Base-by-base conservation (phyloP, 2,888 invertebrate genomes). In the Trissolcus brochymenae region DNA sequence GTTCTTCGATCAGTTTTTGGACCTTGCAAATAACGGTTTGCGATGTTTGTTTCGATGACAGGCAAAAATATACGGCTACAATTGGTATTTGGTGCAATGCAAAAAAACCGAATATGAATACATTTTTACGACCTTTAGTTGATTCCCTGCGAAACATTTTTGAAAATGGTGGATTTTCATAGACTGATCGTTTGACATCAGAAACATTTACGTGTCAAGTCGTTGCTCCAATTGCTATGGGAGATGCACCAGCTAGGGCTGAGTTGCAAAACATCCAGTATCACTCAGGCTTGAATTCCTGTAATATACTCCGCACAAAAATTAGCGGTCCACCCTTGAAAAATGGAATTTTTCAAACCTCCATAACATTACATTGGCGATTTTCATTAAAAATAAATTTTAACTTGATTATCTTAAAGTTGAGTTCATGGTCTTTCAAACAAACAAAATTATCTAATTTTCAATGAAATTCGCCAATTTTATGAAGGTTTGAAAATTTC, bases 181-280 rank as follows among this genome's bases (percentile, higher is more conserved):
- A 4, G 21, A 21, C 21, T 4, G 2, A 21, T 4, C 21, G 2
- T 21, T 1, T 21, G 4, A 21, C 21, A 21, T 21, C 21, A 21
- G 21, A 21, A 21, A 21, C 21, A 4, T 21, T 21, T 4, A 21
- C 4, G 4, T 21, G 1, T 21, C 21, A 21, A 21, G 41, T n/a
- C 1, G 14, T 56, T 53, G 71, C 72, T 19, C 72, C 72, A 14
- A 13, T 72, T 29, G 46, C 46, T 1, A 57, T 59, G 25, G 65
- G 7, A 16, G 72, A 72, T 50, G 65, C 65, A n/a, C 65, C 65
- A 1, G 57, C 40, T 17, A 40, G 72, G 35, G 72, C 72, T 4
- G 54, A 72, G 13, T 9, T 72, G 6, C 65, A 72, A 56, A 72
- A 72, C 35, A 35, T 72, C n/a, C 64, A 65, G 14, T 46, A 60